Evolutionary conservation across 2,797 vertebrate genomes (phyloP).

Genomic region (Lithobates sylvaticus): DNA sequence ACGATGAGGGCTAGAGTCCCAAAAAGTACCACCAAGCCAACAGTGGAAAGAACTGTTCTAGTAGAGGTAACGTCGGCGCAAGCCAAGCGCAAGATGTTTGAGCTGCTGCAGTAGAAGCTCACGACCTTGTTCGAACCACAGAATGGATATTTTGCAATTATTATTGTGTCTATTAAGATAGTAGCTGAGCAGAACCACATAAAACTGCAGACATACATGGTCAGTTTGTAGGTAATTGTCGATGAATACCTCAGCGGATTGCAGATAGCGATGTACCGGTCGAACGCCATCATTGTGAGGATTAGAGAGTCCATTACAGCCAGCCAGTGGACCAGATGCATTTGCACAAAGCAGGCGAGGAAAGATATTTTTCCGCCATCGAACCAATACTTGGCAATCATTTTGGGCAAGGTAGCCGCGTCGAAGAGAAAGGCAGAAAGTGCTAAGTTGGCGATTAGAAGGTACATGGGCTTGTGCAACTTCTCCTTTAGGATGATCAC

Average conservation of each 20-base stretch:
- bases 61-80: neutral
- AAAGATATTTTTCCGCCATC: conserved; percentile 64
- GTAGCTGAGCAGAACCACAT: too few species aligned
- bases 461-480: conserved; percentile 61
- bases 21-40: conserved; percentile 1
- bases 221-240: too few species aligned
- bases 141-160: neutral
- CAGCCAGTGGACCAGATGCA: conserved; percentile 50
- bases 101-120: conserved; percentile 1
- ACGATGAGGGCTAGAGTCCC: conserved; percentile 13
- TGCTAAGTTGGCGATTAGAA: conserved; percentile 64
- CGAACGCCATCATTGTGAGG: neutral
- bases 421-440: conserved; percentile 62
- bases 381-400: conserved; percentile 65
- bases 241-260: neutral
- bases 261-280: conserved; percentile 8
- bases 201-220: too few species aligned
- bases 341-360: conserved; percentile 58
- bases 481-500: conserved; percentile 3
- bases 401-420: conserved; percentile 63
- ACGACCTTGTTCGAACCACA: neutral
- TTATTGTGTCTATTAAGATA: too few species aligned
- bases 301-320: neutral
- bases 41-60: neutral
- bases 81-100: neutral